Percentiles rank a stretch among this genome's conserved stretches.
phyloP scores from a whole-genome alignment of 2,113 vertebrate genomes.

The Potamarius usumacintae region DNA sequence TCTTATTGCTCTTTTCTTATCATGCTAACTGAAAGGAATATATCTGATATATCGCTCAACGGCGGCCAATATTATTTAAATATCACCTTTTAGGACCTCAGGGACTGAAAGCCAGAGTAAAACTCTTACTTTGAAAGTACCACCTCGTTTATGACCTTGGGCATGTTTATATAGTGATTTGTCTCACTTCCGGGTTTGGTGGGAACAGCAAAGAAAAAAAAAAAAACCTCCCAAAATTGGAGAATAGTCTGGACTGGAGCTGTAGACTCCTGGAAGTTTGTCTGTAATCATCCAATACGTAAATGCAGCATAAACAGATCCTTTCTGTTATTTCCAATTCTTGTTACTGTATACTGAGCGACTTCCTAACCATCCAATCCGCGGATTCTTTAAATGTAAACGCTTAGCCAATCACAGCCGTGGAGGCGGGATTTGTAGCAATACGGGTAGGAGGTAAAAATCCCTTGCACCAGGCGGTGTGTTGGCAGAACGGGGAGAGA shows the following conservation, averaged over 20 bases:
- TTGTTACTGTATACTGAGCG: background rate
- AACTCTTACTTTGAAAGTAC: background rate
- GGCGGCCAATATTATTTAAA: too few relatives aligned
- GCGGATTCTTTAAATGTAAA: too few relatives aligned
- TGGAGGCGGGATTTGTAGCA: background rate
- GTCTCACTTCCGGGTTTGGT: background rate
- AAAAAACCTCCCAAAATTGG: background rate
- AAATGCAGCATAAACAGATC: background rate
- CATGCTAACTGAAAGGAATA: too few relatives aligned
- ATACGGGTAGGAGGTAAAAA: background rate
- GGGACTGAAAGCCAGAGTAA: background rate
- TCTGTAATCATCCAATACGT: background rate
- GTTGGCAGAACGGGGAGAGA: constrained; percentile 27
- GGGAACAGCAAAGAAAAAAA: too few relatives aligned
- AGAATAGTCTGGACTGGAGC: too few relatives aligned
- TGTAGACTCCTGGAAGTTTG: background rate
- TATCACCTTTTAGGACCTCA: too few relatives aligned
- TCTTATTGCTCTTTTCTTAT: too few relatives aligned
- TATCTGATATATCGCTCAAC: too few relatives aligned
- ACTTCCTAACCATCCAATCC: background rate
- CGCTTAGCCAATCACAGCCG: background rate
- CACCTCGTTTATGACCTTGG: background rate
- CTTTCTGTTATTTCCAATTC: background rate
- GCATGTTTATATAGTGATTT: background rate
- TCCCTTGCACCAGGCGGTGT: constrained; percentile 6